Evolutionary conservation across 2,113 vertebrate species (phyloP), one percentile per base, ranked within the genome.

Genomic region (Scatophagus argus): DNA sequence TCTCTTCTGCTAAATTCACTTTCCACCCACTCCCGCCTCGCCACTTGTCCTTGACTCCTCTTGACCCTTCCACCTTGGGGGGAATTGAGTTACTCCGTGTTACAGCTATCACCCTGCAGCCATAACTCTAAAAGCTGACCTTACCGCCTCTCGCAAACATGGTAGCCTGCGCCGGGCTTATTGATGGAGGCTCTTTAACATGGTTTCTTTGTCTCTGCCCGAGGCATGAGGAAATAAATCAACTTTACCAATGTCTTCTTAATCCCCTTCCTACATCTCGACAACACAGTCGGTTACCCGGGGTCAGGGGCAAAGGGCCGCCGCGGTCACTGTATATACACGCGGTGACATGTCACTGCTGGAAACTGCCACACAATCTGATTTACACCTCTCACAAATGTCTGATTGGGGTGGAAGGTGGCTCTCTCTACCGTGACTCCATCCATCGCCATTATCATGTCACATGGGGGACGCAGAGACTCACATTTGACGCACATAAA

Each of bases 161-260:
- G 72, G 51, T 62, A 79, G 75, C 64, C 38, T 5, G 67, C 64
- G 75, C 46, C 16, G 0, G 63, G 46, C 78, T 92, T 92, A 93
- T 92, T 92, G 88, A 92, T 92, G 89, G 86, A 74, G 66, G 74
- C 87, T 90, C 71, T 86, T 93, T 91, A 91, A 90, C 85, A 88
- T 84, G 67, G 79, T 72, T 68, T 55, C 52, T 86, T 79, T 88
- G 91, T 90, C 81, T 86, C 84, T 43, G 82, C 83, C 75, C 13
- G 63, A 17, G 79, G 87, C 78, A 0, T 31, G 1, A 54, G 75
- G 79, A 82, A 58, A 91, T 92, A 90, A 91, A 93, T 93, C 90
- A 87, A 61, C 74, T 67, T 84, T 77, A 58, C 74, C 80, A 32
- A 65, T 14, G 81, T 81, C 75, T 70, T 74, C 64, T 83, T 82